Percentiles rank a stretch among this genome's conserved stretches.
These are phyloP conservation scores for Microctenopoma stevenorrisi DNA, from an alignment of 2,797 vertebrate genomes.

Conservation along the genomic window DNA sequence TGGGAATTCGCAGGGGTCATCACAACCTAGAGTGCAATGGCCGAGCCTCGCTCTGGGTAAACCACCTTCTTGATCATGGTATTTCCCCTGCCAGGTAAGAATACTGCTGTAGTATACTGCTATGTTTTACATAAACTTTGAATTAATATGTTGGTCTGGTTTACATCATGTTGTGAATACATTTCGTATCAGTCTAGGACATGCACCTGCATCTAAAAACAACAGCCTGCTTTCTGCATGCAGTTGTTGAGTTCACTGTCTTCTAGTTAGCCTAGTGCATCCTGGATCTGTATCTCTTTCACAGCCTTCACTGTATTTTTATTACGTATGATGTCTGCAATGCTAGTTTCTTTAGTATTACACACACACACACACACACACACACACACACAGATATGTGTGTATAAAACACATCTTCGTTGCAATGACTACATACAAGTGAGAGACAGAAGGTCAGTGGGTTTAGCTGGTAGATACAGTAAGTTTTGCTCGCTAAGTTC, in stretches of 20 bases:
- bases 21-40: no score
- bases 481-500: conserved; percentile 36
- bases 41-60: no score
- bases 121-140: conserved; percentile 16
- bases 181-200: background rate
- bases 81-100: no score
- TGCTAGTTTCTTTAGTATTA: conserved; percentile 2
- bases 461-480: conserved; percentile 45
- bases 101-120: no score
- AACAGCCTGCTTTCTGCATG: conserved; percentile 28
- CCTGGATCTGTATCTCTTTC: conserved; percentile 8
- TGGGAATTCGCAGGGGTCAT: no score
- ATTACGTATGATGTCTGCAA: conserved; percentile 15
- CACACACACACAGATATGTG: conserved; percentile 8
- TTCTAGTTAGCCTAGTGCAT: conserved; percentile 41
- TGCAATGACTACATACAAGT: conserved; percentile 11
- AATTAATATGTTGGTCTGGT: background rate
- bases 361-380: conserved; percentile 4
- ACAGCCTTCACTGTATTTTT: background rate
- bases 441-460: conserved; percentile 24
- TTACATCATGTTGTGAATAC: background rate
- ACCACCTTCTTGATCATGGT: no score
- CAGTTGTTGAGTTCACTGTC: conserved; percentile 19
- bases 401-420: conserved; percentile 4
- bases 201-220: conserved; percentile 2